phyloP scores from a whole-genome alignment of 1,140 invertebrate genomes.

The Drosophila pseudoananassae region DNA sequence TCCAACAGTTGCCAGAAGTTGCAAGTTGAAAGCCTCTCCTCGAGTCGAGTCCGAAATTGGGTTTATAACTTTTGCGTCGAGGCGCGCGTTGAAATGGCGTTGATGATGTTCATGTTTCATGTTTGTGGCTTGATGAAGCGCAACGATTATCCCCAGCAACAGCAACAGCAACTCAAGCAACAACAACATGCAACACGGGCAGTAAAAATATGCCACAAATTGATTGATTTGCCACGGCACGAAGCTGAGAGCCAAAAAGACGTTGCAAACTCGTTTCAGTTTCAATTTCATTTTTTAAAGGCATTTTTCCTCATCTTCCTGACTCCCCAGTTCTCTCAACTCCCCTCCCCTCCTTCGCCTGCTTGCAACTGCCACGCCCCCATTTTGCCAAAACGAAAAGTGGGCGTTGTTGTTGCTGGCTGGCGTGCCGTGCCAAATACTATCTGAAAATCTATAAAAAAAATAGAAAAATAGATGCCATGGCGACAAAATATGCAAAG shows the following conservation, averaged over 20 bases:
- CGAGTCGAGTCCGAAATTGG: conserved; percentile 51
- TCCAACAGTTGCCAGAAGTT: not conserved
- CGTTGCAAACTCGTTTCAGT: conserved; percentile 73
- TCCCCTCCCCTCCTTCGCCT: too few relatives aligned
- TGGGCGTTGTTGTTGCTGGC: conserved; percentile 62
- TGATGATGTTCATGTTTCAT: conserved; percentile 82
- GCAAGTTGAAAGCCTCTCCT: not conserved
- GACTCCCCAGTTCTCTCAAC: too few relatives aligned
- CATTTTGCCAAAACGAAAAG: conserved; percentile 29
- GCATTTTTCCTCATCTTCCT: conserved; percentile 43
- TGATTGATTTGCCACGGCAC: conserved; percentile 83
- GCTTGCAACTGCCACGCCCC: not conserved
- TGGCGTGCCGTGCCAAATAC: conserved; percentile 53
- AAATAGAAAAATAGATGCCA: conserved; percentile 3
- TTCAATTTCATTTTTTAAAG: conserved; percentile 75
- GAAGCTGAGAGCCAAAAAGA: conserved; percentile 51
- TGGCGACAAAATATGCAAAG: conserved; percentile 76
- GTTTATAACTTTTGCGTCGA: conserved; percentile 67
- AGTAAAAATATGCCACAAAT: conserved; percentile 71
- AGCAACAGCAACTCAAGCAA: conserved; percentile 32
- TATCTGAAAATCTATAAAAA: conserved; percentile 30
- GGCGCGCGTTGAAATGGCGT: conserved; percentile 79
- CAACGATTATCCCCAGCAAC: conserved; percentile 73
- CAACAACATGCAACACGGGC: conserved; percentile 39
- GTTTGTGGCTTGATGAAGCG: conserved; percentile 80